phyloP scores from a whole-genome alignment of 35 echinoderm and acorn worm species.

The Eucidaris tribuloides region DNA sequence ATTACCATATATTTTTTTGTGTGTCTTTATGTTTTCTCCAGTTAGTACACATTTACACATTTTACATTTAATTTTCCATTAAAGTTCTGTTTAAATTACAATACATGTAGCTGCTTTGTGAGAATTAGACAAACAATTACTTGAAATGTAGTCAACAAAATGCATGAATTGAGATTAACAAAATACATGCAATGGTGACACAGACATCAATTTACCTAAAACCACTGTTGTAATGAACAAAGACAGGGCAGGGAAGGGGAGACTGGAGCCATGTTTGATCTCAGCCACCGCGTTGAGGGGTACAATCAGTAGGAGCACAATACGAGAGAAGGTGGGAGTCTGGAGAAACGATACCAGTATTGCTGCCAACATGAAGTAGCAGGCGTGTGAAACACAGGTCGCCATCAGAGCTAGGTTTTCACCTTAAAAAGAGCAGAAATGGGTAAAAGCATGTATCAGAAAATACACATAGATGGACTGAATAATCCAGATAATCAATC shows the following conservation, averaged over 20 bases:
- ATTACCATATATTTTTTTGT: not conserved
- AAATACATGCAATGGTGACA: not conserved
- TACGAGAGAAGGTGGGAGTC: conserved; percentile 66
- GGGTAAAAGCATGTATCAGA: no score
- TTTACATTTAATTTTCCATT: not conserved
- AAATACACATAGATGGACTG: no score
- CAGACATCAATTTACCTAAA: conserved; percentile 31
- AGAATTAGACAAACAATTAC: no score
- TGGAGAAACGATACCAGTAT: conserved; percentile 74
- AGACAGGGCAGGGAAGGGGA: conserved; percentile 69
- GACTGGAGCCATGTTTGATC: conserved; percentile 63
- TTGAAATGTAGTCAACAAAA: not conserved
- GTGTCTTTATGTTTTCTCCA: no score
- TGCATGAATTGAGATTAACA: not conserved
- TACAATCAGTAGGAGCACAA: conserved; percentile 70
- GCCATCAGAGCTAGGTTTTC: conserved; percentile 60
- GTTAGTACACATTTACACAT: not conserved
- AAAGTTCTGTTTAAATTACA: not conserved
- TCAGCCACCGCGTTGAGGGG: conserved; percentile 85
- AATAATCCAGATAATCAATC: no score
- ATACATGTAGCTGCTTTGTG: not conserved
- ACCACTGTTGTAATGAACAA: conserved; percentile 49
- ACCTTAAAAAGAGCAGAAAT: no score
- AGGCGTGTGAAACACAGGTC: conserved; percentile 66
- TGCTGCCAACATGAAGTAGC: conserved; percentile 76